Evolutionary conservation across 2,113 vertebrate genomes (phyloP), one percentile per base, ranked within the genome.

Genomic region (Symphodus melops): DNA sequence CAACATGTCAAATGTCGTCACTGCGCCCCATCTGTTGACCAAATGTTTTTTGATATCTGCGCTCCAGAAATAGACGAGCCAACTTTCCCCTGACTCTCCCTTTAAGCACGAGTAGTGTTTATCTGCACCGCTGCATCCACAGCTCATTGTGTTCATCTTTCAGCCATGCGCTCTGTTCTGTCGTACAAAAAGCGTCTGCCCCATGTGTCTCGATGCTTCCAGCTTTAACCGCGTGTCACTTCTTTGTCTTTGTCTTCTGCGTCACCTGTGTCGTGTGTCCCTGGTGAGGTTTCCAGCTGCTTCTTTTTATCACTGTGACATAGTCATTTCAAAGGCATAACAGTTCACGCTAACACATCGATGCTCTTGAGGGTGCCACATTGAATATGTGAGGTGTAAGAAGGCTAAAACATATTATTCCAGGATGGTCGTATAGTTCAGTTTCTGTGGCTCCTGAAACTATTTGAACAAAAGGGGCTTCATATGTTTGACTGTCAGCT

Each of bases 221-320:
- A 75, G 75, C 80, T 79, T 39, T 59, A 8, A 11, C 16, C 1
- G 53, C 37, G 44, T 82, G 23, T 81, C 83, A 56, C 44, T 62
- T 69, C 62, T 79, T 79, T 90, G 74, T 86, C 81, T 86, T 63
- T 82, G 80, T 90, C 81, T 76, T 9, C 72, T 42, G 36, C 14
- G 54, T 88, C 82, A 68, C 71, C 60, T 61, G 64, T 89, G 68
- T 84, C 41, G 9, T 56, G 60, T 88, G 83, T 83, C 72, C 60
- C 37, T 41, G 55, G 53, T 33, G n/a, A 81, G 54, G 79, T 73
- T 76, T 85, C 65, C 51, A 61, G 62, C 77, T 70, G 75, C 67
- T 62, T 68, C 71, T 16, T 58, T 57, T 23, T 62, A 54, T 84
- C 69, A 57, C 65, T 78, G 69, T 81, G 41, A 55, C 77, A 73